Evolutionary conservation across 2,797 vertebrate species (phyloP), one percentile per base, ranked within the genome.

Genomic region (Periparus ater): DNA sequence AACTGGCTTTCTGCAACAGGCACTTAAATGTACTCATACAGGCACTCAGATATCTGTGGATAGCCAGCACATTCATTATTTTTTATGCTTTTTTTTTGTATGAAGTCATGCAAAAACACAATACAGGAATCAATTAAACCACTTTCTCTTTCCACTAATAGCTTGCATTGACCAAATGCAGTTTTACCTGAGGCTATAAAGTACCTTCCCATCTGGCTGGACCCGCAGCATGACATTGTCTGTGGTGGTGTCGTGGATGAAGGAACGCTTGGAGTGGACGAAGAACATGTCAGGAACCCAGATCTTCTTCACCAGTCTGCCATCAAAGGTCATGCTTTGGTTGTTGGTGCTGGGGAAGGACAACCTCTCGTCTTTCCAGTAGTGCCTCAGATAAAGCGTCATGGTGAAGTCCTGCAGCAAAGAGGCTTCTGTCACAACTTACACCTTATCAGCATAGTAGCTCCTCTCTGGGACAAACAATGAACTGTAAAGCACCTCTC

Each of bases 221-320:
- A 99, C 99, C 20, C 99, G 98, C 88, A 99, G 98, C 99, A 99
- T 99, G 95, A 99, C 98, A 1, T 99, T 99, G 92, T 99, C 99
- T 1, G 99, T 99, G 34, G 99, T 99, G 75, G 99, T 99, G 97
- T 99, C 99, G 0, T 99, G 99, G 96, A 99, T 99, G 95, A 99
- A 99, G 38, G 99, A 99, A 72, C 99, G 98, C 96, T 99, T 99
- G 54, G 99, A 99, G 96, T 99, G 99, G 78, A 99, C 99, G 0
- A 99, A 99, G 95, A 99, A 99, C 99, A 99, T 99, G 96, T 99
- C 99, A 0, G 99, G 99, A 16, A 99, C 99, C 99, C 99, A 99
- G 88, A 99, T 99, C 97, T 99, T 99, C 97, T 99, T 99, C 88
- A 99, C 99, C 91, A 99, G 97, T 38, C 99, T 98, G 78, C 99